These are phyloP conservation scores for Diarsia brunnea DNA, from an alignment of 2,888 invertebrate genomes.

Conservation along the genomic window DNA sequence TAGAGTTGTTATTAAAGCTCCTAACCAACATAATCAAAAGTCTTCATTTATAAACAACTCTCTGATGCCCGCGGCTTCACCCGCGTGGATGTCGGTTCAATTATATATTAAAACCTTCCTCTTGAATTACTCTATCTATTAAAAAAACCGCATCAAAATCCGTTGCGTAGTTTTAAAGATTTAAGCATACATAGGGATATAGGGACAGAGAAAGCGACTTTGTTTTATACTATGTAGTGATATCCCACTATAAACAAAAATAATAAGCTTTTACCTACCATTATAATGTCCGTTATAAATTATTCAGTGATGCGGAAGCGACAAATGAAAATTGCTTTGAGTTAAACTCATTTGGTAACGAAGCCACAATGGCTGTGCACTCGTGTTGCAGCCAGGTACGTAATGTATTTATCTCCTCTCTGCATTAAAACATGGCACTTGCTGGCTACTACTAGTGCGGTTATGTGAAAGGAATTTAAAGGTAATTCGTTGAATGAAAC, in stretches of 20 bases:
- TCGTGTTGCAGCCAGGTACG: constrained; percentile 2
- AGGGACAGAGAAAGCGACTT: too few species aligned
- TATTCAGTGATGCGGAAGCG: constrained; percentile 20
- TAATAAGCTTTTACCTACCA: not conserved
- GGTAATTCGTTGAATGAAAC: not conserved
- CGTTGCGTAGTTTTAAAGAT: too few species aligned
- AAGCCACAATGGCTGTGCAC: constrained; percentile 16
- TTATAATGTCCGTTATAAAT: constrained; percentile 18
- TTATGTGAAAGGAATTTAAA: not conserved
- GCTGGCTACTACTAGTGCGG: not conserved
- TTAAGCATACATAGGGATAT: too few species aligned
- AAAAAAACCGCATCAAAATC: too few species aligned
- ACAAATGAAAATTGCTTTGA: constrained; percentile 39
- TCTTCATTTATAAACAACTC: constrained; percentile 1
- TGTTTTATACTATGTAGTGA: too few species aligned
- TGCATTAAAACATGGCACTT: constrained; percentile 22
- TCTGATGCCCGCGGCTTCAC: too few species aligned
- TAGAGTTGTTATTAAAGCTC: not conserved
- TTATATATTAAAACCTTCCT: too few species aligned
- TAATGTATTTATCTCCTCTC: constrained; percentile 36
- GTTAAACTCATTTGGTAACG: constrained; percentile 21
- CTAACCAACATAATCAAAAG: not conserved
- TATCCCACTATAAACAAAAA: not conserved
- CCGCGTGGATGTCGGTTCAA: too few species aligned
- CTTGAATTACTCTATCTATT: too few species aligned